Evolutionary conservation across 2,888 invertebrate genomes (phyloP).

Genomic region (Cistogaster globosa): DNA sequence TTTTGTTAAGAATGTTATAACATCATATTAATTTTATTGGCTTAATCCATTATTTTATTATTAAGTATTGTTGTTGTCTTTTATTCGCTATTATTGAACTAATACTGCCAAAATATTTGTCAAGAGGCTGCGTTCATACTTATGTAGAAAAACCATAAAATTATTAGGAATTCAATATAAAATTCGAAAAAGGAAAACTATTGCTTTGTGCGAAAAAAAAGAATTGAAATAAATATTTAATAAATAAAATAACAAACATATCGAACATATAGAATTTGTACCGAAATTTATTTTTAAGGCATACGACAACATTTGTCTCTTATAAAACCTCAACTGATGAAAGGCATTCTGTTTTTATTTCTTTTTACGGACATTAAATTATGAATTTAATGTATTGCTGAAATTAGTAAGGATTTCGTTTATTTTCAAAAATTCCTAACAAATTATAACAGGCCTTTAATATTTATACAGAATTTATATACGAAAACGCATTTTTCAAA

Average conservation of each 20-base stretch:
- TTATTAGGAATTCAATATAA: neutral
- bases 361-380: neutral
- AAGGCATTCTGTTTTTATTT: constrained; percentile 3
- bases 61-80: neutral
- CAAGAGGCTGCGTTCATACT: neutral
- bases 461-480: constrained; percentile 7
- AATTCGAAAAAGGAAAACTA: neutral
- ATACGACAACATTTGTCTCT: constrained; percentile 27
- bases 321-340: neutral
- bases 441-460: constrained; percentile 26
- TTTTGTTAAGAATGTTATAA: constrained; percentile 11
- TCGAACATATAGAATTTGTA: neutral
- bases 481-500: neutral
- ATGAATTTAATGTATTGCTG: too few species aligned
- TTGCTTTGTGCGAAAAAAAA: neutral
- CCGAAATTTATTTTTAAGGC: constrained; percentile 48
- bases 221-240: constrained; percentile 8
- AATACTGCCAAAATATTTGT: constrained; percentile 14
- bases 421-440: constrained; percentile 1
- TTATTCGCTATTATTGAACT: constrained; percentile 10
- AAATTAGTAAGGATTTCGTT: constrained; percentile 23
- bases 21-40: constrained; percentile 54
- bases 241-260: too few species aligned
- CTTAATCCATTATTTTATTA: neutral
- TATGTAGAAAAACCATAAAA: neutral